Percentiles rank a stretch among this genome's conserved stretches.
Conservation (phyloP, 2,797 vertebrate genomes). For the Girardinus metallicus region DNA sequence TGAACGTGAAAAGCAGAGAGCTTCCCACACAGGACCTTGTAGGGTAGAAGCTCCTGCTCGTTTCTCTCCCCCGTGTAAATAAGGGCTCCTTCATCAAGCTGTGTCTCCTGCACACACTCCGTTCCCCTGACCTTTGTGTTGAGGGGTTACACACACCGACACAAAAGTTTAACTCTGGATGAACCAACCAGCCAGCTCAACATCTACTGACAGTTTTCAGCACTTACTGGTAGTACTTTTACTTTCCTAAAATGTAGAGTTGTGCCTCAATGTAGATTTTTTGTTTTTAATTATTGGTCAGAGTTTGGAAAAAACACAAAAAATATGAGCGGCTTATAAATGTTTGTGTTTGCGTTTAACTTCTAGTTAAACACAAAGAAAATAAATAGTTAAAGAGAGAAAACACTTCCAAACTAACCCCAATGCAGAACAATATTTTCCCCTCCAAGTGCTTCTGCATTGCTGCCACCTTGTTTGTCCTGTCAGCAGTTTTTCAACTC, state of each 20-base stretch:
- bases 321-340: neutral
- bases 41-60: conserved; percentile 50
- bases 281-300: neutral
- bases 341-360: no score
- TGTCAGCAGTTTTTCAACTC: conserved; percentile 29
- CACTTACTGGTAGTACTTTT: conserved; percentile 30
- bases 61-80: conserved; percentile 57
- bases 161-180: conserved; percentile 56
- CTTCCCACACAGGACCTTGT: conserved; percentile 48
- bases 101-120: conserved; percentile 30
- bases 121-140: conserved; percentile 55
- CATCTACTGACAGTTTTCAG: conserved; percentile 34
- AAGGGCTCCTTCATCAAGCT: conserved; percentile 45
- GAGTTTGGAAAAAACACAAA: neutral
- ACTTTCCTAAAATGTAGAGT: conserved; percentile 35
- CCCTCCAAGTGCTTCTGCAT: conserved; percentile 9
- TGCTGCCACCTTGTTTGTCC: conserved; percentile 27
- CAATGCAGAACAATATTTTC: neutral
- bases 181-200: conserved; percentile 52
- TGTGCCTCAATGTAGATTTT: neutral
- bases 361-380: no score
- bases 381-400: neutral
- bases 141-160: conserved; percentile 34
- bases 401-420: neutral
- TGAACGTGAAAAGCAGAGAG: conserved; percentile 11